phyloP scores from a whole-genome alignment of 1,140 invertebrate genomes.

The Neotoxoptera formosana region DNA sequence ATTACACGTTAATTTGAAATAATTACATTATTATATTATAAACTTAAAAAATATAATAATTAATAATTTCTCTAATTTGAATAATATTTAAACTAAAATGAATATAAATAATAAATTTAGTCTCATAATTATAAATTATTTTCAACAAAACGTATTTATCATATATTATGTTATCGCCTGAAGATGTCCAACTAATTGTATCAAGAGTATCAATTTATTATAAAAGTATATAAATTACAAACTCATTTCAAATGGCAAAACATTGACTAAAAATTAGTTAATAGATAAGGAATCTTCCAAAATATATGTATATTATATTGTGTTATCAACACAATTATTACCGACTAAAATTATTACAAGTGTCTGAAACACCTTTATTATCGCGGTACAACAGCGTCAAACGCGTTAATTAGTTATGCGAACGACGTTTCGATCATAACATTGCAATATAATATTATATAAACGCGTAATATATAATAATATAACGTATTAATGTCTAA shows the following conservation, averaged over 20 bases:
- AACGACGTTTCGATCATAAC: not conserved
- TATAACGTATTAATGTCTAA: not conserved
- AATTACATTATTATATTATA: not conserved
- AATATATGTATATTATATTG: not conserved
- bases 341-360: not conserved
- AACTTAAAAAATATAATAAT: not conserved
- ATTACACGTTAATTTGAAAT: not conserved
- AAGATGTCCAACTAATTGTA: not conserved
- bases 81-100: not conserved
- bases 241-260: not conserved
- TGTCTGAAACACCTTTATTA: not conserved
- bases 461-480: not conserved
- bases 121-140: not conserved
- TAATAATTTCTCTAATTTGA: not conserved
- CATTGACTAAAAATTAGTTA: not conserved
- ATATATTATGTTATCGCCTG: not conserved
- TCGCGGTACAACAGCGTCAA: not conserved
- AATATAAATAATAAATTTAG: not conserved
- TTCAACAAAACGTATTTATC: not conserved
- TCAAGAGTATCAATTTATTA: not conserved
- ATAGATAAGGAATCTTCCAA: not conserved
- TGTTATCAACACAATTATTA: not conserved
- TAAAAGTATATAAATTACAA: not conserved
- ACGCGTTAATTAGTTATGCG: not conserved
- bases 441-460: not conserved